phyloP scores from a whole-genome alignment of 2,797 vertebrate genomes.

The Macropus fuliginosus region DNA sequence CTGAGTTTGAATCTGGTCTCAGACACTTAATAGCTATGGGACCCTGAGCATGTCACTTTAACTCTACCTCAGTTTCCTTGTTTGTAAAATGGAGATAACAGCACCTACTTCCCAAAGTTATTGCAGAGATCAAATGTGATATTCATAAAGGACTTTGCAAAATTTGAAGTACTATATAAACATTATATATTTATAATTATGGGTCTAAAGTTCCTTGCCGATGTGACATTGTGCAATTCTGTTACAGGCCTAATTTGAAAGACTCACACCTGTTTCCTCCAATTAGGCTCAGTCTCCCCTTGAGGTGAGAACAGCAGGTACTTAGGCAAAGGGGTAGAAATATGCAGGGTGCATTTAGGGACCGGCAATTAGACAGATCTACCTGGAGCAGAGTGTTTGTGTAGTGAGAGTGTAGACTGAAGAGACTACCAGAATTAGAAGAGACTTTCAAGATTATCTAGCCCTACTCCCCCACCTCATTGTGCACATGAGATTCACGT shows the following conservation, averaged over 20 bases:
- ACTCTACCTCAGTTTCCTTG: conserved; percentile 13
- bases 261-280: not conserved
- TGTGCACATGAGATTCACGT: not conserved
- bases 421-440: not conserved
- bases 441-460: not conserved
- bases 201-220: too few species aligned
- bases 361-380: not conserved
- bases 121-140: too few species aligned
- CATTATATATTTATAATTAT: too few species aligned
- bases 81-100: not conserved
- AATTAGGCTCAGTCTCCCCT: not conserved
- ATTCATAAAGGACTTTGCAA: too few species aligned
- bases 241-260: too few species aligned
- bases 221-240: too few species aligned
- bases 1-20: too few species aligned
- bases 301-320: not conserved
- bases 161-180: too few species aligned
- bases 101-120: not conserved
- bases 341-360: not conserved
- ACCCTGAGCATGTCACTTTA: not conserved
- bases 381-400: not conserved
- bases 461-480: not conserved
- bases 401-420: not conserved
- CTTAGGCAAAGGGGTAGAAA: not conserved
- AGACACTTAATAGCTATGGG: too few species aligned